phyloP scores from a whole-genome alignment of 1,140 invertebrate genomes.

The Drosophila rhopaloa region DNA sequence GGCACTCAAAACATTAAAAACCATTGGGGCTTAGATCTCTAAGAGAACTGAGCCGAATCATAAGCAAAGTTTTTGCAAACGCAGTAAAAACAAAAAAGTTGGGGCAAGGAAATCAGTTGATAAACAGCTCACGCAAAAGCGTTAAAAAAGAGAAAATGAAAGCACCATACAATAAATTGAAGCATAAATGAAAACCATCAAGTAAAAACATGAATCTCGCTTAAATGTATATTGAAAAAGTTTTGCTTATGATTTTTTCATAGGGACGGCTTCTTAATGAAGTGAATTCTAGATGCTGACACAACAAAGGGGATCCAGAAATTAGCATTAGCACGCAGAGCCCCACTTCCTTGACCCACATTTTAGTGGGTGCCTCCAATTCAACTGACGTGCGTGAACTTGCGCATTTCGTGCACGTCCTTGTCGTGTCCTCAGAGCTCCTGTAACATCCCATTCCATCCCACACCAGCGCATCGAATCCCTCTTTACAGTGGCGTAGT shows the following conservation, averaged over 20 bases:
- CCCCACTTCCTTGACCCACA: conserved; percentile 39
- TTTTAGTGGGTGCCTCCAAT: conserved; percentile 34
- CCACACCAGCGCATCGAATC: not conserved
- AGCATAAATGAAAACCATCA: conserved; percentile 41
- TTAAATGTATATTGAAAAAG: conserved; percentile 74
- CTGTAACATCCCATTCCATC: conserved; percentile 22
- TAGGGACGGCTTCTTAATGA: conserved; percentile 53
- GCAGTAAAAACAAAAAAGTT: conserved; percentile 4
- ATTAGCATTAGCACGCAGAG: conserved; percentile 59
- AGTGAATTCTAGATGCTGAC: conserved; percentile 40
- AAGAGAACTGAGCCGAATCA: conserved; percentile 8
- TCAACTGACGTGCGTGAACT: conserved; percentile 71
- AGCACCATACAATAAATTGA: conserved; percentile 26
- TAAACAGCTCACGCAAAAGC: conserved; percentile 53
- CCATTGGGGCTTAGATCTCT: conserved; percentile 5
- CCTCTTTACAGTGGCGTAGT: conserved; percentile 7
- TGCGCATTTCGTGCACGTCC: conserved; percentile 74
- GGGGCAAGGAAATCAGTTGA: conserved; percentile 26
- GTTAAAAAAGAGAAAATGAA: conserved; percentile 5
- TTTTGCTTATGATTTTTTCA: conserved; percentile 56
- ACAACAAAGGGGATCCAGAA: conserved; percentile 61
- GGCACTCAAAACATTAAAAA: conserved; percentile 53
- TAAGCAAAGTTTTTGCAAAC: conserved; percentile 33
- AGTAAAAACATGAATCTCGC: conserved; percentile 45
- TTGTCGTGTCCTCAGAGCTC: conserved; percentile 42